Evolutionary conservation across 2,797 vertebrate genomes (phyloP).

Genomic region (Hafferia zeledoni): DNA sequence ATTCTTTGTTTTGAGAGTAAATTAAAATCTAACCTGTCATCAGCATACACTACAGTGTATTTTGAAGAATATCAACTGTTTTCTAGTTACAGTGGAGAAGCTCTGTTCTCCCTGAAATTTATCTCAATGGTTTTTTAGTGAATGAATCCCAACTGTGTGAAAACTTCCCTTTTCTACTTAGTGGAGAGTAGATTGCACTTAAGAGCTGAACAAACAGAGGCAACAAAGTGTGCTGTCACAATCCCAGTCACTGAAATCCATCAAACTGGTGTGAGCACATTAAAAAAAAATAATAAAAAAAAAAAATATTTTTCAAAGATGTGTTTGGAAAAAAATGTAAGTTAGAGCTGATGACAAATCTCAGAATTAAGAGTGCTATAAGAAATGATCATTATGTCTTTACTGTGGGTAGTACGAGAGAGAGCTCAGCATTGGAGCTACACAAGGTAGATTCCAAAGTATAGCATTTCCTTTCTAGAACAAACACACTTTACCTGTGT

Average conservation of each 20-base stretch:
- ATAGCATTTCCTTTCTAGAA: not conserved
- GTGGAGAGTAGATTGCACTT: not conserved
- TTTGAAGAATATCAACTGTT: not conserved
- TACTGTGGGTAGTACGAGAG: not conserved
- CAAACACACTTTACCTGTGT: not conserved
- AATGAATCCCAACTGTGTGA: not conserved
- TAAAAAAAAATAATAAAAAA: no score
- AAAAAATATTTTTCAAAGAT: not conserved
- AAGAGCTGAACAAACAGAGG: not conserved
- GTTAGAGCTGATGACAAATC: not conserved
- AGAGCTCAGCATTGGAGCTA: not conserved
- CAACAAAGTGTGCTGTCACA: not conserved
- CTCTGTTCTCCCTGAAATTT: not conserved
- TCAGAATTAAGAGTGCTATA: not conserved
- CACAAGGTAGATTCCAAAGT: not conserved
- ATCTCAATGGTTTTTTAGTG: not conserved
- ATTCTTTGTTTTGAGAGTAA: not conserved
- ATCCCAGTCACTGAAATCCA: not conserved
- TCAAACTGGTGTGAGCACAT: not conserved
- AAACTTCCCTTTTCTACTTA: not conserved
- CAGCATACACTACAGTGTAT: not conserved
- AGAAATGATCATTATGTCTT: not conserved
- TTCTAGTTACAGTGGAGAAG: not conserved
- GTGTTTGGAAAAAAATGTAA: not conserved
- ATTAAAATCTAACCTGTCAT: not conserved